Percentiles rank a stretch among this genome's conserved stretches.
phyloP scores from a whole-genome alignment of 2,888 invertebrate genomes.

The Entomobrya multifasciata region DNA sequence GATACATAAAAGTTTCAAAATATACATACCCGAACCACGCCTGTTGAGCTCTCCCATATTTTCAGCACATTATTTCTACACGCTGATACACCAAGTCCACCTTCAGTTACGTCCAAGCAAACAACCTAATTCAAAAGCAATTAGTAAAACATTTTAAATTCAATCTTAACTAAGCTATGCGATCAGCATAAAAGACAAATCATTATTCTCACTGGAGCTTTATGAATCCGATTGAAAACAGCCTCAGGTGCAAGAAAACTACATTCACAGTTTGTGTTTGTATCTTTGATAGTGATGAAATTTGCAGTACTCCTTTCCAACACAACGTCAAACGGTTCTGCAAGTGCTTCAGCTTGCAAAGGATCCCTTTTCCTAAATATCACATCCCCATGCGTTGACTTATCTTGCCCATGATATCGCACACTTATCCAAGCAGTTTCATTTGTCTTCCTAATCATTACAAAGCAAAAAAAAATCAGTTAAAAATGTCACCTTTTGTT shows the following conservation, averaged over 20 bases:
- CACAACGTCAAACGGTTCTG: constrained; percentile 64
- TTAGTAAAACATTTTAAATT: background rate
- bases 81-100: constrained; percentile 85
- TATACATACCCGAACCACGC: constrained; percentile 82
- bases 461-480: background rate
- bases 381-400: constrained; percentile 80
- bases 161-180: no score
- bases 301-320: constrained; percentile 76
- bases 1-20: constrained; percentile 27
- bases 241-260: constrained; percentile 84
- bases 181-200: no score
- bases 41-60: constrained; percentile 86
- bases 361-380: constrained; percentile 61
- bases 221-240: constrained; percentile 82
- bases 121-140: constrained; percentile 81
- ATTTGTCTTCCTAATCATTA: constrained; percentile 28
- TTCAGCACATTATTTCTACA: constrained; percentile 84
- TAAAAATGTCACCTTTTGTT: no score
- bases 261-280: constrained; percentile 82
- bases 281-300: constrained; percentile 82
- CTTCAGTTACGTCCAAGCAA: constrained; percentile 84
- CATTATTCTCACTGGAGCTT: constrained; percentile 81
- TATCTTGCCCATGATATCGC: constrained; percentile 74
- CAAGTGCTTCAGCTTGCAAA: constrained; percentile 78
- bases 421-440: constrained; percentile 78